Evolutionary conservation across 1,140 invertebrate genomes (phyloP).

Genomic region (Zaprionus camerounensis): DNA sequence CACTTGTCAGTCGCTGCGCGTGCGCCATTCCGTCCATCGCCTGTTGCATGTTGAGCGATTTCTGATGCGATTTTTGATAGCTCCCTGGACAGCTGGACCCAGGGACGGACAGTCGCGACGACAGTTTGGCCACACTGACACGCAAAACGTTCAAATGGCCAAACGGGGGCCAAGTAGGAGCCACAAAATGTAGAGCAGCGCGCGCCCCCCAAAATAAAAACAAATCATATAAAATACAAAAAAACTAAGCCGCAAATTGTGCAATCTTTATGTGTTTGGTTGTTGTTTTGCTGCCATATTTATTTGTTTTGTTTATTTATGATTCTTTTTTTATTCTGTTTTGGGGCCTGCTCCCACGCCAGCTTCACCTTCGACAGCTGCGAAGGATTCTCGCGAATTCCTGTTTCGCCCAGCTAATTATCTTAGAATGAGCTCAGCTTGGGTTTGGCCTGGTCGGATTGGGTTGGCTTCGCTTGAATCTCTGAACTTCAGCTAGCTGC

Average conservation of each 20-base stretch:
- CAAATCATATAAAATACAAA: slow-evolving; percentile 16
- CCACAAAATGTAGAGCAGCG: slow-evolving; percentile 60
- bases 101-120: slow-evolving; percentile 16
- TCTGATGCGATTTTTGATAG: slow-evolving; percentile 57
- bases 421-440: slow-evolving; percentile 59
- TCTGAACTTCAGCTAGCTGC: slow-evolving; percentile 1
- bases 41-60: slow-evolving; percentile 65
- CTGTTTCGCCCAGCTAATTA: slow-evolving; percentile 66
- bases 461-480: slow-evolving; percentile 12
- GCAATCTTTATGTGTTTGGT: slow-evolving; percentile 34
- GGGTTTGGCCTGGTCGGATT: neutral
- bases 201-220: slow-evolving; percentile 21
- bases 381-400: slow-evolving; percentile 63
- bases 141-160: slow-evolving; percentile 8
- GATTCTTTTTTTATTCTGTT: slow-evolving; percentile 8
- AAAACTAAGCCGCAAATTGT: slow-evolving; percentile 10
- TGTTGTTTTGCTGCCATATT: neutral
- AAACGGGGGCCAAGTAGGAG: slow-evolving; percentile 7
- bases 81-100: slow-evolving; percentile 32
- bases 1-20: slow-evolving; percentile 66
- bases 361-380: slow-evolving; percentile 31
- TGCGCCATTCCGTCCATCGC: slow-evolving; percentile 54
- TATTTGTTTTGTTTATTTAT: slow-evolving; percentile 1
- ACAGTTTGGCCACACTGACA: slow-evolving; percentile 49
- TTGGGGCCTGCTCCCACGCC: neutral